Percentiles rank a stretch among this genome's conserved stretches.
Conservation (phyloP, 2,797 vertebrate genomes). For the Schizopygopsis malacanthus region DNA sequence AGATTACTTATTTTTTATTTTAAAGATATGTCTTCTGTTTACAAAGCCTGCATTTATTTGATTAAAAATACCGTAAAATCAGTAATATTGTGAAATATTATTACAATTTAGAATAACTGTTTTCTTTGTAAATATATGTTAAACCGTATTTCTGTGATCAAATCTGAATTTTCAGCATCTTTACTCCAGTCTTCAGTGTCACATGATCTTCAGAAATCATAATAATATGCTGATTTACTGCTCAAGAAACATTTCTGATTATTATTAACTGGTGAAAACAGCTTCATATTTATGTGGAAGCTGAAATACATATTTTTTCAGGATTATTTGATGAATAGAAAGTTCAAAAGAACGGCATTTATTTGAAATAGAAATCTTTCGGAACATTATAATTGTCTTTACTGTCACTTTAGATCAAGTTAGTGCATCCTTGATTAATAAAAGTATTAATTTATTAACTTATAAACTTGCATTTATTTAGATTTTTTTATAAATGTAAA, state of each 20-base stretch:
- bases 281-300: background rate
- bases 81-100: background rate
- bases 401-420: too few relatives aligned
- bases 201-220: background rate
- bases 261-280: background rate
- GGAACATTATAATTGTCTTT: too few relatives aligned
- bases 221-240: background rate
- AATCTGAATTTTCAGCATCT: background rate
- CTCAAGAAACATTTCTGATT: background rate
- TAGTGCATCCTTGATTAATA: too few relatives aligned
- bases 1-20: too few relatives aligned
- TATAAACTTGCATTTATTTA: too few relatives aligned
- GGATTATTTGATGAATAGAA: background rate
- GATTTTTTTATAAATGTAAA: too few relatives aligned
- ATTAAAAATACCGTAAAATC: background rate
- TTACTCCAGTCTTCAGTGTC: background rate
- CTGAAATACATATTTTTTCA: background rate
- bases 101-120: background rate
- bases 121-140: background rate
- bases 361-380: too few relatives aligned
- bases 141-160: background rate
- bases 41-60: background rate
- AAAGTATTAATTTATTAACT: too few relatives aligned
- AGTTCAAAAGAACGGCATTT: too few relatives aligned
- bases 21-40: too few relatives aligned